Conservation (phyloP, 2,797 vertebrate genomes). For the Erpetoichthys calabaricus region DNA sequence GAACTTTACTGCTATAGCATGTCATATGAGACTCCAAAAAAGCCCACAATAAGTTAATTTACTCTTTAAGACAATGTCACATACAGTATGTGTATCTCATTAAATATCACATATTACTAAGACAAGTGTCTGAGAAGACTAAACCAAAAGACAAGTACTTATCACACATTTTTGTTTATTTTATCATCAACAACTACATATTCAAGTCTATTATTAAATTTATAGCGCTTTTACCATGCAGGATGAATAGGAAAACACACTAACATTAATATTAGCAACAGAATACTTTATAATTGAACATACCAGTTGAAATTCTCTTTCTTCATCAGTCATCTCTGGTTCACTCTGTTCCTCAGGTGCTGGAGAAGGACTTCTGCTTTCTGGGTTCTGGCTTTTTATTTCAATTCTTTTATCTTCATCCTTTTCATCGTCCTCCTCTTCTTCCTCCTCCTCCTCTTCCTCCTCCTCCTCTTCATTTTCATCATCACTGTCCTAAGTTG, state of each 20-base stretch:
- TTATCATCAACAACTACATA: no score
- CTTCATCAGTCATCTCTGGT: conserved; percentile 94
- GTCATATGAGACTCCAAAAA: no score
- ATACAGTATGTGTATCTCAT: no score
- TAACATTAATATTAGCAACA: conserved; percentile 2
- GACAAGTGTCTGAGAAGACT: no score
- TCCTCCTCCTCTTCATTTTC: conserved; percentile 57
- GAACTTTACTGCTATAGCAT: no score
- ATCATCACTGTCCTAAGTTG: conserved; percentile 66
- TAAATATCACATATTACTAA: no score
- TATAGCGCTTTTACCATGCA: no score
- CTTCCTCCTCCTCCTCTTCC: conserved; percentile 61
- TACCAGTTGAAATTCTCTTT: conserved; percentile 90
- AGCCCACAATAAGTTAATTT: no score
- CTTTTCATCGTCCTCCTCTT: conserved; percentile 50
- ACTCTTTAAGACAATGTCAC: no score
- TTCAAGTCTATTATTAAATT: no score
- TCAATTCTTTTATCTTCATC: conserved; percentile 55
- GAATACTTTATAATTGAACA: conserved; percentile 19
- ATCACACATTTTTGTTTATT: no score
- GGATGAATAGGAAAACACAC: neutral
- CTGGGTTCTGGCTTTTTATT: conserved; percentile 36
- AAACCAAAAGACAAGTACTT: no score
- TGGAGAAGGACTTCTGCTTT: conserved; percentile 70
- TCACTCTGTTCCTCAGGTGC: conserved; percentile 80